Evolutionary conservation across 1,140 invertebrate species (phyloP), one percentile per base, ranked within the genome.

Genomic region (Harpegnathos saltator): DNA sequence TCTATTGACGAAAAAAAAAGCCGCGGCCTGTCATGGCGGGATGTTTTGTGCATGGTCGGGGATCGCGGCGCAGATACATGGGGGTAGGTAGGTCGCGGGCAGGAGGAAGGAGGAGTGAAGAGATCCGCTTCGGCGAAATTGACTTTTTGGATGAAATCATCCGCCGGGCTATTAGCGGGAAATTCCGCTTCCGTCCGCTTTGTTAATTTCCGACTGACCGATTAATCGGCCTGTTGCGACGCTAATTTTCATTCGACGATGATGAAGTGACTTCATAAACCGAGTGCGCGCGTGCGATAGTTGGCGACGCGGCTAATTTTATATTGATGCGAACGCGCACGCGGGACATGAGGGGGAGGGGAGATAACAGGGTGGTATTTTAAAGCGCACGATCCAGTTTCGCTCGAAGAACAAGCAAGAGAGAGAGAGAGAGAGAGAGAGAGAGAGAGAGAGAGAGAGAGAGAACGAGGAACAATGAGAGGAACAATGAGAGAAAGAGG

Each of bases 1-100:
- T 65, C 48, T 77, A 68, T 77, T 54, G 62, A 68, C n/a, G 24
- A 68, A 68, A 77, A 77, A 66, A 77, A 52, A 62, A 24, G 74
- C 62, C 48, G 62, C 50, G 74, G 62, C 62, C 62, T 68, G 74
- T 77, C 74, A 77, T 17, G 4, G 62, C 26, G 26, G 61, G 26
- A 77, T 48, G 74, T 77, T 77, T 77, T 77, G 62, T 77, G 17
- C 26, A 50, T 44, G 58, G 54, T 54, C 17, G 38, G 38, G 38
- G 38, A 9, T 9, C 38, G 38, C 9, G 38, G 11, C 38, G 38
- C 33, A 1, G 33, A 7, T 1, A 33, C 33, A 44, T 0, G 26
- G 73, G 3, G 19, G 44, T 12, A 17, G n/a, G 4, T n/a, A 52
- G 73, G 26, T 33, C 1, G 29, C 29, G 14, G 19, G 19, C 15